Evolutionary conservation across 23 tunicate species (phyloP).

Genomic region (Corella eumyota): DNA sequence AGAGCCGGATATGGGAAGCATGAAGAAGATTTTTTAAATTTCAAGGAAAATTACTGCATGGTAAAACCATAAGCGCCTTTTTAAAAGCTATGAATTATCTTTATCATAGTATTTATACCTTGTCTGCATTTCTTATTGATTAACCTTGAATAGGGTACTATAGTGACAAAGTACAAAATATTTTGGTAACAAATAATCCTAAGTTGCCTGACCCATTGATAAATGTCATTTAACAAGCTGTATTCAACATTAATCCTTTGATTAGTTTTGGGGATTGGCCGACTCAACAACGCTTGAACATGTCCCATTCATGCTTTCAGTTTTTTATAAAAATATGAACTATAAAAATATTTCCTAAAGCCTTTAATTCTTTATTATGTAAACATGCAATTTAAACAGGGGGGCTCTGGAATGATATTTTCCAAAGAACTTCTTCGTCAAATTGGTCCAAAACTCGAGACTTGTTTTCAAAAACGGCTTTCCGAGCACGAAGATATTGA

Average conservation of each 20-base stretch:
- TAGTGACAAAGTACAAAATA: too few relatives aligned
- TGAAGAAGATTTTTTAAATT: slow-evolving; percentile 26
- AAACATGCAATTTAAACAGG: slow-evolving; percentile 43
- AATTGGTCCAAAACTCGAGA: slow-evolving; percentile 33
- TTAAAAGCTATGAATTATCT: not conserved
- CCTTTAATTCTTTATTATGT: too few relatives aligned
- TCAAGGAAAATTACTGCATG: slow-evolving; percentile 52
- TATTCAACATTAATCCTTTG: not conserved
- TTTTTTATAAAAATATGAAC: too few relatives aligned
- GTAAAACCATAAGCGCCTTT: slow-evolving; percentile 3
- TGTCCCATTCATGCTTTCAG: too few relatives aligned
- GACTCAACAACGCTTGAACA: too few relatives aligned
- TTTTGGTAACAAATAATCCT: too few relatives aligned
- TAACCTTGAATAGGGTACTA: too few relatives aligned
- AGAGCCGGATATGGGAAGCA: slow-evolving; percentile 58
- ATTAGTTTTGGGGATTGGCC: too few relatives aligned
- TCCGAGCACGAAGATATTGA: slow-evolving; percentile 96
- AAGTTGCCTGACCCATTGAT: too few relatives aligned
- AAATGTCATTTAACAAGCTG: not conserved
- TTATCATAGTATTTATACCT: too few relatives aligned
- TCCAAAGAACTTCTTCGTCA: slow-evolving; percentile 35
- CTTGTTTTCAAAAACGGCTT: slow-evolving; percentile 28
- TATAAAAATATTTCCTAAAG: too few relatives aligned
- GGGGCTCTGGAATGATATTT: slow-evolving; percentile 57
- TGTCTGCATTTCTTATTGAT: too few relatives aligned